Evolutionary conservation across 1,140 invertebrate species (phyloP).

Genomic region (Lepidurus arcticus): DNA sequence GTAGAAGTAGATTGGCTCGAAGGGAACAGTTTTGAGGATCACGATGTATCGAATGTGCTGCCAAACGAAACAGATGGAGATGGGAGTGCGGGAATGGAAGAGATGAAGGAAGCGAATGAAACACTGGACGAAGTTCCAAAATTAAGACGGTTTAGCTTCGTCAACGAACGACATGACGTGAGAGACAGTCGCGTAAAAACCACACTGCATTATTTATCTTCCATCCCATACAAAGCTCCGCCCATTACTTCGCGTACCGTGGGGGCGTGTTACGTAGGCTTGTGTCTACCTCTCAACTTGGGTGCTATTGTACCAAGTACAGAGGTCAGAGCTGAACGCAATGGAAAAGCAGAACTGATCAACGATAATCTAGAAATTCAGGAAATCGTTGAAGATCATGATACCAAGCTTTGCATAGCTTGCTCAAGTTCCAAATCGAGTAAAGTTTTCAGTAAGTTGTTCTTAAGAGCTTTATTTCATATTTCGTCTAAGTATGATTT

Average conservation of each 20-base stretch:
- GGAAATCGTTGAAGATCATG: conserved; percentile 22
- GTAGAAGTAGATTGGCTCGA: not conserved
- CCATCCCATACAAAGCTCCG: conserved; percentile 30
- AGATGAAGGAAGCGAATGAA: conserved; percentile 11
- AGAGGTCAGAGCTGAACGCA: not conserved
- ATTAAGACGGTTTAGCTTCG: not conserved
- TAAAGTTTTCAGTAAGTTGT: not conserved
- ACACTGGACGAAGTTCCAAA: not conserved
- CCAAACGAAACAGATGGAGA: not conserved
- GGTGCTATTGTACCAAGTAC: conserved; percentile 58
- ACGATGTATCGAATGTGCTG: not conserved
- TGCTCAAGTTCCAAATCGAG: conserved; percentile 22
- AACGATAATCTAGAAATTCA: not conserved
- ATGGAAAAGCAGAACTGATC: not conserved
- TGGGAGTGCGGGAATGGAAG: conserved; percentile 5
- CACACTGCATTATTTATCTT: conserved; percentile 29
- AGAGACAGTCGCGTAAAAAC: conserved; percentile 32
- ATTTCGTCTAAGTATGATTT: not conserved
- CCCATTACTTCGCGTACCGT: not conserved
- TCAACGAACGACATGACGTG: not conserved
- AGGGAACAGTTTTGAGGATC: too few relatives aligned
- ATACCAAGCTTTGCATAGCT: not conserved
- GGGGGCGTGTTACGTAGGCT: conserved; percentile 61
- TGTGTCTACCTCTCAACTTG: conserved; percentile 65
- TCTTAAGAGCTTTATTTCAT: not conserved